These are phyloP conservation scores for Spea hammondii DNA, from an alignment of 2,797 vertebrate species.

Conservation along the genomic window DNA sequence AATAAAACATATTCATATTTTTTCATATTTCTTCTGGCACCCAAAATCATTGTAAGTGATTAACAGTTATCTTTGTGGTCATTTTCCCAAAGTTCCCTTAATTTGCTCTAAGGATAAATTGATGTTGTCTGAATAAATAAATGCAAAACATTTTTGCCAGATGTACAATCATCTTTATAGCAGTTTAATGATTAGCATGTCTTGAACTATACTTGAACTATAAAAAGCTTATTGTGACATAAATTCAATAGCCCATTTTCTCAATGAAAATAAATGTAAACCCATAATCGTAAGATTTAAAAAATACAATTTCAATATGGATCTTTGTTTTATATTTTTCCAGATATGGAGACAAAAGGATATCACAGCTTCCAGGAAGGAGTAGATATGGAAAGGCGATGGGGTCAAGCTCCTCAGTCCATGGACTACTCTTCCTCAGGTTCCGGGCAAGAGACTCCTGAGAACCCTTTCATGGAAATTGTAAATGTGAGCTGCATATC, in stretches of 20 bases:
- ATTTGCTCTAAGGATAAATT: too few relatives aligned
- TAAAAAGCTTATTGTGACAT: too few relatives aligned
- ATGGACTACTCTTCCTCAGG: slow-evolving; percentile 79
- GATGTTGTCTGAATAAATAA: too few relatives aligned
- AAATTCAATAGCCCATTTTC: not conserved
- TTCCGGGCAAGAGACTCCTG: slow-evolving; percentile 72
- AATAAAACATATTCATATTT: too few relatives aligned
- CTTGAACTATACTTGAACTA: too few relatives aligned
- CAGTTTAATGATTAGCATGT: too few relatives aligned
- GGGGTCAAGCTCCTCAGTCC: slow-evolving; percentile 83
- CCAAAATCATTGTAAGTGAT: too few relatives aligned
- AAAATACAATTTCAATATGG: not conserved
- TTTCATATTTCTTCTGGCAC: too few relatives aligned
- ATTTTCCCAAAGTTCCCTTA: too few relatives aligned
- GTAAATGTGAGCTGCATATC: slow-evolving; percentile 81
- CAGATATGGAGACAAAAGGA: slow-evolving; percentile 97
- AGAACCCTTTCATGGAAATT: slow-evolving; percentile 86
- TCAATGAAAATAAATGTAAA: not conserved
- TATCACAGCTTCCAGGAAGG: slow-evolving; percentile 93
- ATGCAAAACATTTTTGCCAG: too few relatives aligned
- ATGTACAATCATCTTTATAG: too few relatives aligned
- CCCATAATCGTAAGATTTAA: not conserved
- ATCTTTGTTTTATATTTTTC: slow-evolving; percentile 59
- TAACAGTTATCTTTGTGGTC: too few relatives aligned
- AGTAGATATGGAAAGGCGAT: slow-evolving; percentile 86